Evolutionary conservation across 2,797 vertebrate genomes (phyloP).

Genomic region (Threskiornis aethiopicus): DNA sequence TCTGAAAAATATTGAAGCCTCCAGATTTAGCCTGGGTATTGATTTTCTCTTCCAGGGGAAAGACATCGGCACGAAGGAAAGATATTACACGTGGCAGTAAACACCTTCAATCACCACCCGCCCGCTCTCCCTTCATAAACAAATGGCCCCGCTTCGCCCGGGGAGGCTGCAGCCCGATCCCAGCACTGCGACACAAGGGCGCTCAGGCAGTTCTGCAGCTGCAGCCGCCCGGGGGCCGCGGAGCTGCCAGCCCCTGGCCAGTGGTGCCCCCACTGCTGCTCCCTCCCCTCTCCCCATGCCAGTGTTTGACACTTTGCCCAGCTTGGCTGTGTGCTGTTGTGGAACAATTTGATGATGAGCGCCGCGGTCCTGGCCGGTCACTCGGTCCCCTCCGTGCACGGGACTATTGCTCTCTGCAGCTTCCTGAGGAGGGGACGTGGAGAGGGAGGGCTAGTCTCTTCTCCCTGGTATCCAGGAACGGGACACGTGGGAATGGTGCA

Average conservation of each 20-base stretch:
- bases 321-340: accelerated
- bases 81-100: slow-evolving; percentile 38
- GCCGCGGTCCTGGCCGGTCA: accelerated
- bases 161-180: neutral
- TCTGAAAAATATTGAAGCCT: slow-evolving; percentile 54
- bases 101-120: slow-evolving; percentile 4
- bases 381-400: accelerated
- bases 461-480: neutral
- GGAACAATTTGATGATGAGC: neutral
- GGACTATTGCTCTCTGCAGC: neutral
- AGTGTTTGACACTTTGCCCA: accelerated
- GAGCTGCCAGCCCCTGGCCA: neutral
- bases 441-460: neutral
- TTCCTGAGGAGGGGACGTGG: neutral
- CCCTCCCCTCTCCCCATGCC: neutral
- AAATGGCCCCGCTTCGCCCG: accelerated
- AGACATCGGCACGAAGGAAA: slow-evolving; percentile 5
- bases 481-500: neutral
- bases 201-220: neutral
- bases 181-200: neutral
- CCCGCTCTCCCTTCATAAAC: neutral
- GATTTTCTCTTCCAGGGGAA: slow-evolving; percentile 57
- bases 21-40: slow-evolving; percentile 44
- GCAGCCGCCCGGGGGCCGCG: neutral
- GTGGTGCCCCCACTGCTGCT: neutral